phyloP scores from a whole-genome alignment of 2,797 vertebrate species.

The Eulemur albifrons region DNA sequence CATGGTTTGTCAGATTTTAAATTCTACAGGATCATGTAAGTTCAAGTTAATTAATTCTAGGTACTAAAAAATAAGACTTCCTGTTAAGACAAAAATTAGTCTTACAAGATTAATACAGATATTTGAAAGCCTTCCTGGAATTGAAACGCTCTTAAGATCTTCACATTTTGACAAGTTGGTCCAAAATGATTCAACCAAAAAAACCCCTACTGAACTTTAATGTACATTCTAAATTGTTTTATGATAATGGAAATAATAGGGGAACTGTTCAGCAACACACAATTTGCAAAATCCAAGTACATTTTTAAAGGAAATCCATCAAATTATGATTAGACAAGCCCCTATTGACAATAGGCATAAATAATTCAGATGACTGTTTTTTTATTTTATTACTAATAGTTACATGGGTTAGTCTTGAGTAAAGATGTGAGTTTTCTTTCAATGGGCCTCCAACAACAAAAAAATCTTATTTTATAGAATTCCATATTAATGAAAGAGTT shows the following conservation, averaged over 20 bases:
- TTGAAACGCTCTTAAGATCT: constrained; percentile 31
- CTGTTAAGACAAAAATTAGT: constrained; percentile 46
- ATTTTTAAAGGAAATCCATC: not conserved
- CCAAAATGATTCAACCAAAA: constrained; percentile 14
- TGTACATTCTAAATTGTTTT: constrained; percentile 5
- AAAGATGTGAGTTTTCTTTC: not conserved
- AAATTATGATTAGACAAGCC: not conserved
- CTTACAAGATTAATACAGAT: not conserved
- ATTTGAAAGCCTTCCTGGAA: constrained; percentile 36
- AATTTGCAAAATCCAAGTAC: not conserved
- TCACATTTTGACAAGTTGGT: not conserved
- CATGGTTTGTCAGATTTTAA: constrained; percentile 17
- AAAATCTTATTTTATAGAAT: not conserved
- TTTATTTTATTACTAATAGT: not conserved
- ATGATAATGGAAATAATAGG: not conserved
- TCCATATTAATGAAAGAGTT: not conserved
- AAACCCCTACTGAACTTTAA: not conserved
- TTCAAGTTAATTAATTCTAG: constrained; percentile 59
- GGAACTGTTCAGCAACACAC: not conserved
- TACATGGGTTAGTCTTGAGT: not conserved
- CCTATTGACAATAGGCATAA: not conserved
- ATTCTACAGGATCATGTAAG: not conserved
- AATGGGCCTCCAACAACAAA: not conserved
- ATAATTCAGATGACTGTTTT: not conserved
- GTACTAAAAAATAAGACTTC: constrained; percentile 43